Percentiles rank a stretch among this genome's conserved stretches.
Evolutionary conservation across 2,113 vertebrate species (phyloP).

Genomic region (Syngnathus scovelli): DNA sequence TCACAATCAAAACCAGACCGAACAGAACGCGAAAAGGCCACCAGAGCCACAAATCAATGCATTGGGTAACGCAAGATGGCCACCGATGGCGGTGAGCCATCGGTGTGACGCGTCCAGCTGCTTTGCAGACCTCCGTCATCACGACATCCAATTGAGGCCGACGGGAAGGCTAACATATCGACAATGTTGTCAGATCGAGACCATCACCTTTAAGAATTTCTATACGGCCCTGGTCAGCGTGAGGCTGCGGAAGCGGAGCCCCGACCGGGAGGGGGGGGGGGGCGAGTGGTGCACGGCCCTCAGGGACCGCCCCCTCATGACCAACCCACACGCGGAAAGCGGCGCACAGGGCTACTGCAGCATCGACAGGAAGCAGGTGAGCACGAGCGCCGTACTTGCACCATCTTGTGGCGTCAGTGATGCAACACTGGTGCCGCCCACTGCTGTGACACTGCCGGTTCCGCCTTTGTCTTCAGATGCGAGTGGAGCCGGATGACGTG

Average conservation of each 20-base stretch:
- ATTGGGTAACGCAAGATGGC: too few relatives aligned
- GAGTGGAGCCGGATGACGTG: slow-evolving; percentile 76
- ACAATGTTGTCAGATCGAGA: slow-evolving; percentile 69
- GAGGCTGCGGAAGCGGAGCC: slow-evolving; percentile 70
- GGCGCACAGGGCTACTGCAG: slow-evolving; percentile 87
- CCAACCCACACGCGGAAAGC: slow-evolving; percentile 83
- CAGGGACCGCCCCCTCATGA: slow-evolving; percentile 79
- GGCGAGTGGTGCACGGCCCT: slow-evolving; percentile 81
- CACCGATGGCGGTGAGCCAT: too few relatives aligned
- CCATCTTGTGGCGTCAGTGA: background rate
- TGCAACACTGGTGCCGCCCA: too few relatives aligned
- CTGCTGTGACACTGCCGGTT: background rate
- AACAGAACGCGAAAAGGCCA: too few relatives aligned
- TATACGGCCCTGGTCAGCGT: slow-evolving; percentile 87
- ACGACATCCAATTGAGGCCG: background rate
- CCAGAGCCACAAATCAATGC: too few relatives aligned
- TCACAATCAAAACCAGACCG: too few relatives aligned
- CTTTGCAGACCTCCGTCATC: too few relatives aligned
- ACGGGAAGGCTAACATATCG: background rate
- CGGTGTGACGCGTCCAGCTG: too few relatives aligned
- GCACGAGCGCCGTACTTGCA: background rate
- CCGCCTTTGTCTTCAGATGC: slow-evolving; percentile 71
- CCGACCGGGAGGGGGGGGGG: slow-evolving; percentile 31
- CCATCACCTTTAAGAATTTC: slow-evolving; percentile 87
- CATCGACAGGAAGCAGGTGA: slow-evolving; percentile 78